A percentile compares a stretch with the other conserved stretches of the same genome.
Evolutionary conservation across 2,888 invertebrate species (phyloP).

Genomic region (Argynnis bischoffii): DNA sequence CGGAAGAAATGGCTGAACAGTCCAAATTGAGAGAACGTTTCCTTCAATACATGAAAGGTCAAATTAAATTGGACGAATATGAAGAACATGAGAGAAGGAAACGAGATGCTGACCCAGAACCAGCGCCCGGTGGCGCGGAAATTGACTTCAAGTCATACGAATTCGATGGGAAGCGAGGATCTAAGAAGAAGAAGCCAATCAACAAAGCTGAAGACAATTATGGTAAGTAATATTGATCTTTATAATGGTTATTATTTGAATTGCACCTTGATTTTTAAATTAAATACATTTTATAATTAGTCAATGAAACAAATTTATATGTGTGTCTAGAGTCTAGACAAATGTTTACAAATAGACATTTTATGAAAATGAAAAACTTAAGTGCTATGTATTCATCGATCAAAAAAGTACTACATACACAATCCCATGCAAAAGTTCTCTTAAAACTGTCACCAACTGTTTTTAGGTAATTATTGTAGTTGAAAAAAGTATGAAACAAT

Average conservation of each 20-base stretch:
- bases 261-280: too few species aligned
- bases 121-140: conserved; percentile 61
- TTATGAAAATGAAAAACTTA: too few species aligned
- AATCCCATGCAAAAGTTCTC: too few species aligned
- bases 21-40: conserved; percentile 62
- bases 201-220: conserved; percentile 67
- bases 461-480: too few species aligned
- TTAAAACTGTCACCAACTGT: too few species aligned
- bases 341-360: too few species aligned
- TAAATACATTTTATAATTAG: neutral
- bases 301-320: neutral
- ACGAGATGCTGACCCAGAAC: conserved; percentile 68
- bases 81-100: conserved; percentile 64
- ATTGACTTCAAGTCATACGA: conserved; percentile 83
- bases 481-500: too few species aligned
- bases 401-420: too few species aligned
- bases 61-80: conserved; percentile 59
- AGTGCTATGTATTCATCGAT: too few species aligned
- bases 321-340: too few species aligned
- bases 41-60: conserved; percentile 67
- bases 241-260: neutral
- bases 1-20: conserved; percentile 61
- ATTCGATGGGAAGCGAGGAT: conserved; percentile 78
- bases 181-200: conserved; percentile 70
- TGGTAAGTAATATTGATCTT: conserved; percentile 50